phyloP scores from a whole-genome alignment of 2,797 vertebrate species.

The Pygocentrus nattereri region DNA sequence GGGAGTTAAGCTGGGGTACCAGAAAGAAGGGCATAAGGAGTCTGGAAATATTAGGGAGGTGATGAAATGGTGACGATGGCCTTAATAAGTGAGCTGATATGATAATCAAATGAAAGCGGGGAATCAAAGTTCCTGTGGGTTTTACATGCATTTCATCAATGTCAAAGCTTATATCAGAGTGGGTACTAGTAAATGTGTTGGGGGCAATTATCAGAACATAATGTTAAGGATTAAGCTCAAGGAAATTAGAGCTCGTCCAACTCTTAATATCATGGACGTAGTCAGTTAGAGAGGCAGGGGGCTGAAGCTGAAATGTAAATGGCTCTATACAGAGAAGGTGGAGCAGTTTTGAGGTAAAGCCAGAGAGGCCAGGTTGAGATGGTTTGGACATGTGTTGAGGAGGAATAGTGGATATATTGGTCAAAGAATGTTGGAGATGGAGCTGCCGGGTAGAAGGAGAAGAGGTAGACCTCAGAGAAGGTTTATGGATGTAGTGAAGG shows the following conservation, averaged over 20 bases:
- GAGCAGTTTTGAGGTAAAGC: no score
- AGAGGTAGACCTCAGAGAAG: no score
- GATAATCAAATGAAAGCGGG: not conserved
- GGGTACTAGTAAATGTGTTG: constrained; percentile 1
- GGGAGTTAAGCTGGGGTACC: not conserved
- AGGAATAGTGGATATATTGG: no score
- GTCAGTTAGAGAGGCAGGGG: no score
- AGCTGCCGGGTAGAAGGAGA: no score
- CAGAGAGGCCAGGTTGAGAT: no score
- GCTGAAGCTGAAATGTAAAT: no score
- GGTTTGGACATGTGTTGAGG: no score
- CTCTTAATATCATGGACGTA: not conserved
- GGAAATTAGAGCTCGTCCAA: not conserved
- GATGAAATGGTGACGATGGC: not conserved
- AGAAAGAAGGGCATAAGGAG: not conserved
- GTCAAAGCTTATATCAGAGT: not conserved
- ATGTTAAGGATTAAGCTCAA: not conserved
- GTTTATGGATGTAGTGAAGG: no score
- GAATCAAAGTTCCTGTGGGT: not conserved
- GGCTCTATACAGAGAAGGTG: no score
- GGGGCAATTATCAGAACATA: not conserved
- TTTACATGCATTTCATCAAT: not conserved
- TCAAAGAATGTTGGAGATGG: no score
- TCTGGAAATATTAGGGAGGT: not conserved
- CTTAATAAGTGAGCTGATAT: not conserved